phyloP scores from a whole-genome alignment of 2,888 invertebrate genomes.

The Brachyptera risi region DNA sequence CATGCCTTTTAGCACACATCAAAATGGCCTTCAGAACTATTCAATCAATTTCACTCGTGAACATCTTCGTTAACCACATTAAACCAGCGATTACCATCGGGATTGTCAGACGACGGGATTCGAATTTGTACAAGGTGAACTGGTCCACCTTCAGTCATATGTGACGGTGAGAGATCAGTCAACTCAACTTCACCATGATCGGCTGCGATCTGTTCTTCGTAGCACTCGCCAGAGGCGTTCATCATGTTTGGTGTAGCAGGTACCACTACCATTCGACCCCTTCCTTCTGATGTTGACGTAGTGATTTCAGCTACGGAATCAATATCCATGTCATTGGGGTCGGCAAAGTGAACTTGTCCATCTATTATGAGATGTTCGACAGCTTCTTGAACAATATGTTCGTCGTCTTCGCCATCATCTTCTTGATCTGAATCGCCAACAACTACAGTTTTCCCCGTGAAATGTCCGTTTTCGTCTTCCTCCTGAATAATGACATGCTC shows the following conservation, averaged over 20 bases:
- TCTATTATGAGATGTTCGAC: conserved; percentile 39
- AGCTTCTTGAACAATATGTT: conserved; percentile 35
- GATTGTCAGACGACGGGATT: conserved; percentile 37
- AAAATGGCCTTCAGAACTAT: no score
- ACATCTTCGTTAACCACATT: conserved; percentile 34
- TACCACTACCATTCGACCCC: conserved; percentile 35
- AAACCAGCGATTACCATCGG: conserved; percentile 35
- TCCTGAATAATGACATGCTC: conserved; percentile 49
- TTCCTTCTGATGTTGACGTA: conserved; percentile 24
- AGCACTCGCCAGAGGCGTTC: conserved; percentile 10
- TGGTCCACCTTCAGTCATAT: conserved; percentile 37
- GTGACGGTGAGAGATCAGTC: conserved; percentile 23
- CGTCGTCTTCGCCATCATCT: conserved; percentile 32
- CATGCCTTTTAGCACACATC: no score
- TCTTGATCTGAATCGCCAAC: conserved; percentile 29
- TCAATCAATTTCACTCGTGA: background rate
- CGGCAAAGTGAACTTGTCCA: conserved; percentile 39
- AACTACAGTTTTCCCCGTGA: conserved; percentile 25
- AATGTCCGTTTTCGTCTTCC: conserved; percentile 41
- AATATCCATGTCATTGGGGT: conserved; percentile 35
- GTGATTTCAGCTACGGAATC: conserved; percentile 33
- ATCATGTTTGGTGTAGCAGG: conserved; percentile 33
- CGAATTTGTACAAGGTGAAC: conserved; percentile 41
- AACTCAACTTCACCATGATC: conserved; percentile 22
- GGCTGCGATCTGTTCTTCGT: conserved; percentile 29